These are phyloP conservation scores for Hydroisotoma schaefferi DNA, from an alignment of 2,888 invertebrate genomes.

Conservation along the genomic window DNA sequence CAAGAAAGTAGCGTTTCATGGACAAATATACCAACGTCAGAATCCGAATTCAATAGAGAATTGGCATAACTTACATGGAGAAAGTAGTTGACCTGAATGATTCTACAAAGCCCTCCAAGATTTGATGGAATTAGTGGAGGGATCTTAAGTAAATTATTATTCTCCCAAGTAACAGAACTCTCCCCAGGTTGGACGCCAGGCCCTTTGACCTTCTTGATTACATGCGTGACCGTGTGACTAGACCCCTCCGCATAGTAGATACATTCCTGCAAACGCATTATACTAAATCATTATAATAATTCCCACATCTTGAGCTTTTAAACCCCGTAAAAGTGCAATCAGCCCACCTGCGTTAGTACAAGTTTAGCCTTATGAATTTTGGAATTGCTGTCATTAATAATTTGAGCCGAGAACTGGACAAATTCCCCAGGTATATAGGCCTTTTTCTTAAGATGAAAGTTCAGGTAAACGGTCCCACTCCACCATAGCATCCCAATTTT, in stretches of 20 bases:
- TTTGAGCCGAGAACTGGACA: constrained; percentile 29
- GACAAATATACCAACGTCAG: background rate
- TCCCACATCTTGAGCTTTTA: background rate
- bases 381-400: constrained; percentile 32
- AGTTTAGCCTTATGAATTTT: constrained; percentile 30
- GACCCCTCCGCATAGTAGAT: constrained; percentile 23
- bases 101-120: constrained; percentile 18
- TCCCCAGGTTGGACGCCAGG: constrained; percentile 25
- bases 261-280: too few species aligned
- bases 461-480: constrained; percentile 26
- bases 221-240: constrained; percentile 24
- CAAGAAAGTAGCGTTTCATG: background rate
- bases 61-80: constrained; percentile 17
- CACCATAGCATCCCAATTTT: constrained; percentile 32
- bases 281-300: background rate
- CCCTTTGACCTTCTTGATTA: constrained; percentile 30
- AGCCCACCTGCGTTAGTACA: constrained; percentile 21
- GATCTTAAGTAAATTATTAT: constrained; percentile 24
- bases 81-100: constrained; percentile 34
- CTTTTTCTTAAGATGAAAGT: constrained; percentile 21
- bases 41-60: background rate
- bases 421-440: constrained; percentile 24
- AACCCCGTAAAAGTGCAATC: background rate
- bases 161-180: constrained; percentile 24
- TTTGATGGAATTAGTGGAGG: constrained; percentile 27